Percentiles rank a stretch among this genome's conserved stretches.
phyloP scores from a whole-genome alignment of 2,888 invertebrate species.

The Limenitis camilla region DNA sequence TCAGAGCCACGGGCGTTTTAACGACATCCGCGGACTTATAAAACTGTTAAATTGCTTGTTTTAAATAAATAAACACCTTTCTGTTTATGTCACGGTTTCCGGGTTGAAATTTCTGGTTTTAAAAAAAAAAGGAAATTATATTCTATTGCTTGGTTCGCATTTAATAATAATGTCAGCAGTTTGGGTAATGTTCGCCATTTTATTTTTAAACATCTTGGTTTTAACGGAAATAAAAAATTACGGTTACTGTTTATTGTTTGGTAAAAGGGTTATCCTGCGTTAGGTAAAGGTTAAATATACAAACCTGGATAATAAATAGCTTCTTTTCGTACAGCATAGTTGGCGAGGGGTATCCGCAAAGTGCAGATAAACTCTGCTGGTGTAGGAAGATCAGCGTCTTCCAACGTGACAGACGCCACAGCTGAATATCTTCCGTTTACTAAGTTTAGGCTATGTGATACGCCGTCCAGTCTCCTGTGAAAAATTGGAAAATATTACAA shows the following conservation, averaged over 20 bases:
- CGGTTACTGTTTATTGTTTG: neutral
- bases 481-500: neutral
- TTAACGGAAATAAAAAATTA: slow-evolving; percentile 12
- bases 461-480: slow-evolving; percentile 53
- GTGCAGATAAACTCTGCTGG: slow-evolving; percentile 77
- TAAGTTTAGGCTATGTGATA: slow-evolving; percentile 48
- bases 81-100: slow-evolving; percentile 29
- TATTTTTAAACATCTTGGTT: slow-evolving; percentile 11
- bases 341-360: slow-evolving; percentile 76
- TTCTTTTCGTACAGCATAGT: slow-evolving; percentile 72
- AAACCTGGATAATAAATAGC: slow-evolving; percentile 76
- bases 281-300: neutral
- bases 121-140: slow-evolving; percentile 26
- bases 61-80: slow-evolving; percentile 53
- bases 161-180: slow-evolving; percentile 12
- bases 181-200: slow-evolving; percentile 1
- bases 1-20: slow-evolving; percentile 36
- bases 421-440: slow-evolving; percentile 72
- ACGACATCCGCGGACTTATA: slow-evolving; percentile 51
- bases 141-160: slow-evolving; percentile 11
- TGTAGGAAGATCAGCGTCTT: slow-evolving; percentile 65
- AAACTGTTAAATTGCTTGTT: slow-evolving; percentile 53
- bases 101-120: slow-evolving; percentile 22
- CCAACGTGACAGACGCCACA: slow-evolving; percentile 67
- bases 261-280: neutral